These are phyloP conservation scores for Nemapogon koenigi DNA, from an alignment of 2,888 invertebrate species.

Conservation along the genomic window DNA sequence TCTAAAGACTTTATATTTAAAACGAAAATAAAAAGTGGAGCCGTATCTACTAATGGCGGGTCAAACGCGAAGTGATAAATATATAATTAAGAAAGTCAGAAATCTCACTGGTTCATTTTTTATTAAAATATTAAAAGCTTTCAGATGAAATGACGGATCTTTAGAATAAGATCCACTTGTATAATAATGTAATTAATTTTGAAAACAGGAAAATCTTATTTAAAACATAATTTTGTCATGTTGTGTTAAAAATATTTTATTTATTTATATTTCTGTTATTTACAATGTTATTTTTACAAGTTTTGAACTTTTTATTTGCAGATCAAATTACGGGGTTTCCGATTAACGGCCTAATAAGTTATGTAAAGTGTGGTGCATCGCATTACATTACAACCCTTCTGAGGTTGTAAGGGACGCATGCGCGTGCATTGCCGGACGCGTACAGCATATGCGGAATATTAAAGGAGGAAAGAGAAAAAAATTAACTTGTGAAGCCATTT, in stretches of 20 bases:
- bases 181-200: too few relatives aligned
- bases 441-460: constrained; percentile 65
- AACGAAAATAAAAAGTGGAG: constrained; percentile 21
- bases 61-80: constrained; percentile 33
- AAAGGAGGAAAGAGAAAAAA: constrained; percentile 66
- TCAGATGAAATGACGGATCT: too few relatives aligned
- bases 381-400: constrained; percentile 55
- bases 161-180: too few relatives aligned
- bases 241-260: too few relatives aligned
- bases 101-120: constrained; percentile 28
- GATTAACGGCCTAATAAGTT: constrained; percentile 61
- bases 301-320: too few relatives aligned
- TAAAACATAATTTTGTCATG: too few relatives aligned
- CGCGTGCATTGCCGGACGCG: constrained; percentile 53
- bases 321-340: constrained; percentile 38
- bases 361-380: constrained; percentile 63
- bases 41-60: constrained; percentile 31
- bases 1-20: background rate
- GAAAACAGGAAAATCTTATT: too few relatives aligned
- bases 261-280: too few relatives aligned
- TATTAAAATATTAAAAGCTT: constrained; percentile 24
- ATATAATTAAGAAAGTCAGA: constrained; percentile 29
- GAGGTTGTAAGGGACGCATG: constrained; percentile 45
- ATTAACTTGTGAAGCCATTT: constrained; percentile 66
- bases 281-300: too few relatives aligned